A percentile compares a stretch with the other conserved stretches of the same genome.
Conservation (phyloP, 2,113 vertebrate genomes). For the Neodontobutis hainanensis region DNA sequence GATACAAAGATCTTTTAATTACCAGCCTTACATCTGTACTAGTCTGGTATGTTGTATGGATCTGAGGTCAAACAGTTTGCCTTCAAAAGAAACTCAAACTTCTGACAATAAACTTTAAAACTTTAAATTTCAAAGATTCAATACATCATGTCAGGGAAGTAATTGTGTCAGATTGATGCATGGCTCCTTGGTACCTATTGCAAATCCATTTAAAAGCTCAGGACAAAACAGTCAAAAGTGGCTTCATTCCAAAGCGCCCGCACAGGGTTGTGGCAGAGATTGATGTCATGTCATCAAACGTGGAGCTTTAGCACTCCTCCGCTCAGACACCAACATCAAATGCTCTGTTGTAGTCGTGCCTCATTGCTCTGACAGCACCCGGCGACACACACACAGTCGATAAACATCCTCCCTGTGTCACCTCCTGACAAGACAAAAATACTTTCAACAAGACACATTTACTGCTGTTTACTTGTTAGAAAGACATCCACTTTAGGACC, state of each 20-base stretch:
- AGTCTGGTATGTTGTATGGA: background rate
- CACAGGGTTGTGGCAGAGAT: conserved; percentile 29
- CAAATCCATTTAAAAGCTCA: conserved; percentile 5
- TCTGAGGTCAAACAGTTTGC: background rate
- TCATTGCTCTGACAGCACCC: conserved; percentile 60
- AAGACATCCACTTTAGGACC: background rate
- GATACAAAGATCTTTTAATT: background rate
- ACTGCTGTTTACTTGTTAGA: conserved; percentile 25
- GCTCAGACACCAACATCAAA: conserved; percentile 61
- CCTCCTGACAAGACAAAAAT: conserved; percentile 38
- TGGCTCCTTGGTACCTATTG: conserved; percentile 5
- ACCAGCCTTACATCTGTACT: background rate
- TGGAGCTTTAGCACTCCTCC: conserved; percentile 45
- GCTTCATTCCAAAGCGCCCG: conserved; percentile 7
- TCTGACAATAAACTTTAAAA: background rate
- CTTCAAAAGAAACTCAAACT: background rate
- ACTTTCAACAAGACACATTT: conserved; percentile 20
- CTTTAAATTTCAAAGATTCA: background rate
- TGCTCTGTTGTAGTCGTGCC: conserved; percentile 26
- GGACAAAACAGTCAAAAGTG: conserved; percentile 7
- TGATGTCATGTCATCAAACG: conserved; percentile 40
- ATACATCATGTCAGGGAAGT: conserved; percentile 1
- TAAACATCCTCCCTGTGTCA: conserved; percentile 60
- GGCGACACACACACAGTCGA: conserved; percentile 47
- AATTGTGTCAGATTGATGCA: background rate